Conservation (phyloP, 2,113 vertebrate genomes). For the Spea multiplicata region DNA sequence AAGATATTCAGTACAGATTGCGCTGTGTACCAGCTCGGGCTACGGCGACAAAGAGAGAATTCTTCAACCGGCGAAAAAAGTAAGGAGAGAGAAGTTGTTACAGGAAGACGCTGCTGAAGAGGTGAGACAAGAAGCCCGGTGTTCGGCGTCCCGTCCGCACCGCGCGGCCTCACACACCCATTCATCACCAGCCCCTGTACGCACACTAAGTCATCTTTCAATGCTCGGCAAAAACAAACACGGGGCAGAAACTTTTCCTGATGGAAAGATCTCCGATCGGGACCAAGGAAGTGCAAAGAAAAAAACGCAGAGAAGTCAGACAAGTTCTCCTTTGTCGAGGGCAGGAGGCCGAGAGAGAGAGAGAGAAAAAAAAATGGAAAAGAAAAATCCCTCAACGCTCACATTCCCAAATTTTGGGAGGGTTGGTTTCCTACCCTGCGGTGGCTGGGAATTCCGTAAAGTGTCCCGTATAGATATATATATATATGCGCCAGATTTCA, state of each 20-base stretch:
- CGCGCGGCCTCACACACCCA: conserved; percentile 15
- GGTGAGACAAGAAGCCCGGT: conserved; percentile 34
- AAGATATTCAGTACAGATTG: not conserved
- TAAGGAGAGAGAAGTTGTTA: not conserved
- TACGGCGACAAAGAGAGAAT: conserved; percentile 34
- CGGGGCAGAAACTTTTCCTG: conserved; percentile 13
- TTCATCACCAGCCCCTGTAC: conserved; percentile 23
- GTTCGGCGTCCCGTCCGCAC: conserved; percentile 17
- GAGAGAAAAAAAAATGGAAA: not conserved
- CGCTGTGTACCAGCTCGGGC: conserved; percentile 10
- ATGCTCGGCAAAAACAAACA: conserved; percentile 38
- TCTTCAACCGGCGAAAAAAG: conserved; percentile 13
- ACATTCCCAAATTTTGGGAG: conserved; percentile 24
- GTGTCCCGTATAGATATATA: too few relatives aligned
- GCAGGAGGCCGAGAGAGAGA: not conserved
- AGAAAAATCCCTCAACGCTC: conserved; percentile 16
- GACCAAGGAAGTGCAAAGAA: conserved; percentile 31
- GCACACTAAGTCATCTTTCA: conserved; percentile 35
- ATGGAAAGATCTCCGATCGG: conserved; percentile 43
- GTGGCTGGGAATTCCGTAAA: not conserved
- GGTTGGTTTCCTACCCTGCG: conserved; percentile 12
- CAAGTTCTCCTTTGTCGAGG: conserved; percentile 33
- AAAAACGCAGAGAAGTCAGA: conserved; percentile 1
- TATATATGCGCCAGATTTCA: not conserved
- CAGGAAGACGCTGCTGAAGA: conserved; percentile 35